Evolutionary conservation across 2,797 vertebrate species (phyloP).

Genomic region (Sylvilagus floridanus): DNA sequence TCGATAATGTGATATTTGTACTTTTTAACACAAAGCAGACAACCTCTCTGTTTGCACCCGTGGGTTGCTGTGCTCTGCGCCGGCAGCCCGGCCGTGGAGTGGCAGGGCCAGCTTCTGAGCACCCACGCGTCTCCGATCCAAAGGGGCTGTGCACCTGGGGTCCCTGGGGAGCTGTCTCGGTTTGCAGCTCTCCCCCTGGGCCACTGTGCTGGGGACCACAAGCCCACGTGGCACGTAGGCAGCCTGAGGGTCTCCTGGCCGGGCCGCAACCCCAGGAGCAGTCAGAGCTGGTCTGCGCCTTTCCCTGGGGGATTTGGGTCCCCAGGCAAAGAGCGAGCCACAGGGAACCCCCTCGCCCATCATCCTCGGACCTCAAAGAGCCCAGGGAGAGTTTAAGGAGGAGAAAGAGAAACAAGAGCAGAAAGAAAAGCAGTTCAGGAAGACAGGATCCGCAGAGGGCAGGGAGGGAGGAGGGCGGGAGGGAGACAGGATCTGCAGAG

Average conservation of each 20-base stretch:
- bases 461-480: too few relatives aligned
- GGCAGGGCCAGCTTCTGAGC: background rate
- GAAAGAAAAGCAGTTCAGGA: background rate
- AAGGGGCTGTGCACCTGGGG: accelerated
- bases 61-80: background rate
- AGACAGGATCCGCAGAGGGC: too few relatives aligned
- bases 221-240: accelerated
- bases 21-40: constrained; percentile 76
- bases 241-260: accelerated
- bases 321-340: accelerated
- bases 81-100: background rate
- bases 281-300: accelerated
- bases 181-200: accelerated
- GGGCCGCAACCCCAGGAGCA: accelerated
- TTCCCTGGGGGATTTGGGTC: too few relatives aligned
- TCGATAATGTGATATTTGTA: constrained; percentile 78
- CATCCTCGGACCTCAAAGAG: background rate
- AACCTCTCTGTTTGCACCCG: background rate
- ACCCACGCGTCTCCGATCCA: background rate
- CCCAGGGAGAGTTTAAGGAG: background rate
- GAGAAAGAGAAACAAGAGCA: background rate
- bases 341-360: accelerated
- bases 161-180: accelerated
- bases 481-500: too few relatives aligned
- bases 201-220: too few relatives aligned